Conservation (phyloP, 35 echinoderm and acorn worm species). For the Stichopus chloronotus region DNA sequence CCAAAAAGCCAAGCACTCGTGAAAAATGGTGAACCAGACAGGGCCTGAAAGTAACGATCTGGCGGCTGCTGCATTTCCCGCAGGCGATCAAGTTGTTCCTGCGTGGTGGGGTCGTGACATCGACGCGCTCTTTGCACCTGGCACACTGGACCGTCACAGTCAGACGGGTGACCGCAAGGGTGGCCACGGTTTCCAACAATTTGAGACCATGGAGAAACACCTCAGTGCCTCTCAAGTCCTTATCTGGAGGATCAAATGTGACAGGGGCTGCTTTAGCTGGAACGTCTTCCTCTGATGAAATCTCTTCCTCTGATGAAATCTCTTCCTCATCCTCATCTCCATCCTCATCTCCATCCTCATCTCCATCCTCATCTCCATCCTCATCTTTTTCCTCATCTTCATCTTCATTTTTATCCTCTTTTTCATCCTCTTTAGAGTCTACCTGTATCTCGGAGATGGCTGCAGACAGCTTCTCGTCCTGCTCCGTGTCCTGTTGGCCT, state of each 20-base stretch:
- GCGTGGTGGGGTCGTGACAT: slow-evolving; percentile 67
- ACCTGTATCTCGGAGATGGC: not conserved
- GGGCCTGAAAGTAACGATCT: slow-evolving; percentile 77
- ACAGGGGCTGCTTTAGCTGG: not conserved
- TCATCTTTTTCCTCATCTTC: not conserved
- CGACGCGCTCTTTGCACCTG: slow-evolving; percentile 70
- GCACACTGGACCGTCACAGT: slow-evolving; percentile 77
- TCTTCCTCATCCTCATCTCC: not conserved
- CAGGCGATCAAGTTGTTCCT: slow-evolving; percentile 68
- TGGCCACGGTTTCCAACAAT: slow-evolving; percentile 60
- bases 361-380: too few species aligned
- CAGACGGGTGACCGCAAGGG: slow-evolving; percentile 57
- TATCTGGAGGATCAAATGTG: slow-evolving; percentile 54
- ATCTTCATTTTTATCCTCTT: not conserved
- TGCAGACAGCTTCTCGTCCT: slow-evolving; percentile 20
- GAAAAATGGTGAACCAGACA: slow-evolving; percentile 81
- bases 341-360: not conserved
- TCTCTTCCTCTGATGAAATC: not conserved
- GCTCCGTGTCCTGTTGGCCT: slow-evolving; percentile 40
- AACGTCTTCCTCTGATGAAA: not conserved
- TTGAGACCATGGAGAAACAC: slow-evolving; percentile 71
- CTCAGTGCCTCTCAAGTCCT: slow-evolving; percentile 81
- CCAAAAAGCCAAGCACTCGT: slow-evolving; percentile 83
- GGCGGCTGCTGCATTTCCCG: slow-evolving; percentile 75
- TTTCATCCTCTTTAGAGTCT: slow-evolving; percentile 36